Evolutionary conservation across 2,113 vertebrate species (phyloP).

Genomic region (Lonchura striata): DNA sequence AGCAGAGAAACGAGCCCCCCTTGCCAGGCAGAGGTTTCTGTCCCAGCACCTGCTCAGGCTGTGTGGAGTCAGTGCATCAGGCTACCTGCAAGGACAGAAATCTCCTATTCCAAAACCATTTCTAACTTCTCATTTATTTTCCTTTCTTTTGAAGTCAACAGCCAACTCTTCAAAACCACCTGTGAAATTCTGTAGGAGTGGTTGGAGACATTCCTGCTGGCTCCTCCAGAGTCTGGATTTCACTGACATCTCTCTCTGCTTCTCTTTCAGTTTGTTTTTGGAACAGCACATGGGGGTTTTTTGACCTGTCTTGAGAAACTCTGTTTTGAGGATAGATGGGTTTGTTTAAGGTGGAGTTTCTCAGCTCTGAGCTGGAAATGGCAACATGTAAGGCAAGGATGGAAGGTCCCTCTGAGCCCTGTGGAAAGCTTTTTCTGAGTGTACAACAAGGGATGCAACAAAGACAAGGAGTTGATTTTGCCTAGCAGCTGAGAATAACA

Average conservation of each 20-base stretch:
- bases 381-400: neutral
- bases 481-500: neutral
- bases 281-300: neutral
- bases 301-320: neutral
- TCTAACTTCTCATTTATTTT: neutral
- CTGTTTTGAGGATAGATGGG: neutral
- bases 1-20: neutral
- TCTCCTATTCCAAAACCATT: neutral
- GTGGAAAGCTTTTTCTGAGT: neutral
- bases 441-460: neutral
- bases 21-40: neutral
- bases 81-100: neutral
- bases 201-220: neutral
- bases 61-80: neutral
- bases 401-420: neutral
- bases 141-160: constrained; percentile 24
- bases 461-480: neutral
- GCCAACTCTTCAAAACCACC: constrained; percentile 2
- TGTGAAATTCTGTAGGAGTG: neutral
- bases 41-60: neutral
- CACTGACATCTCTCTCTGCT: neutral
- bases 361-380: neutral
- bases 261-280: neutral
- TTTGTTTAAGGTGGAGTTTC: neutral
- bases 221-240: neutral